A percentile compares a stretch with the other conserved stretches of the same genome.
phyloP scores from a whole-genome alignment of 2,888 invertebrate genomes.

The Dichetophora obliterata region DNA sequence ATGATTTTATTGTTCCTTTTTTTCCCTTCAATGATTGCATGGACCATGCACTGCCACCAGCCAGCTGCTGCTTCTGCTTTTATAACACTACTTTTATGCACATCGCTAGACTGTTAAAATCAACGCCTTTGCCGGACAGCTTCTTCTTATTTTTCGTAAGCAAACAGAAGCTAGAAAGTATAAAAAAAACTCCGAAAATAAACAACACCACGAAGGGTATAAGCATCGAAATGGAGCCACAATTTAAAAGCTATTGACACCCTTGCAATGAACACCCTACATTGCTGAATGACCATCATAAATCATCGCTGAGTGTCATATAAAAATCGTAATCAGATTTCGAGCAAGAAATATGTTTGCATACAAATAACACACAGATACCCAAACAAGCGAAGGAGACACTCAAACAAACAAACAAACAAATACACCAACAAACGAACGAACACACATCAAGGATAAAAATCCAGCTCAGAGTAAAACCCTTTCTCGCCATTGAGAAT shows the following conservation, averaged over 20 bases:
- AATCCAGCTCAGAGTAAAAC: not conserved
- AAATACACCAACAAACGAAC: too few relatives aligned
- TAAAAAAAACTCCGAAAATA: too few relatives aligned
- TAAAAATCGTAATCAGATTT: constrained; percentile 71
- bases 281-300: constrained; percentile 65
- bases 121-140: too few relatives aligned
- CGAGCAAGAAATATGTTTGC: constrained; percentile 61
- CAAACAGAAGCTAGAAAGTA: too few relatives aligned
- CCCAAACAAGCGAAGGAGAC: constrained; percentile 19
- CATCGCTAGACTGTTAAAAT: too few relatives aligned
- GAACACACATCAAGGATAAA: not conserved
- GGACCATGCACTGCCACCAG: too few relatives aligned
- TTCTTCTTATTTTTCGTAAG: too few relatives aligned
- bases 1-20: too few relatives aligned
- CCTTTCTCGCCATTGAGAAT: constrained; percentile 57
- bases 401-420: constrained; percentile 49
- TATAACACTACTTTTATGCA: too few relatives aligned
- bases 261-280: constrained; percentile 60
- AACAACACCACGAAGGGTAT: too few relatives aligned
- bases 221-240: constrained; percentile 30
- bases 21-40: too few relatives aligned
- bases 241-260: constrained; percentile 63
- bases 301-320: constrained; percentile 69
- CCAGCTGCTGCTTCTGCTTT: too few relatives aligned
- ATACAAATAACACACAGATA: constrained; percentile 48